Evolutionary conservation across 37 sponge, comb jelly and placozoan genomes (phyloP).

Genomic region (Agelas oroides): DNA sequence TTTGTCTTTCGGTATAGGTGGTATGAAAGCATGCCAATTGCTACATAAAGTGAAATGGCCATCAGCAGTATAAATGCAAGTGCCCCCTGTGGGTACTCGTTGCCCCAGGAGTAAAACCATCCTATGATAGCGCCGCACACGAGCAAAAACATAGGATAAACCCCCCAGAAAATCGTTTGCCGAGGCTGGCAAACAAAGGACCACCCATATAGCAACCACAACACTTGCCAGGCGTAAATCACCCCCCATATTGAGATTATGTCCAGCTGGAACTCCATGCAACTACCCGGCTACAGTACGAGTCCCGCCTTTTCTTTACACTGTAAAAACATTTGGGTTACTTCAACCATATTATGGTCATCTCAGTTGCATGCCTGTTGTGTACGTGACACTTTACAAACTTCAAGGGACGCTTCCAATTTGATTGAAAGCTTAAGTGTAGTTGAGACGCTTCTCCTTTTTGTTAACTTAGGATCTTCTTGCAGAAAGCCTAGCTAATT

Average conservation of each 20-base stretch:
- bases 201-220: conserved; percentile 64
- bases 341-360: too few relatives aligned
- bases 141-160: conserved; percentile 13
- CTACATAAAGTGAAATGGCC: not conserved
- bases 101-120: conserved; percentile 55
- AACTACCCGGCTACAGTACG: too few relatives aligned
- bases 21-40: not conserved
- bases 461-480: too few relatives aligned
- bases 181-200: conserved; percentile 15
- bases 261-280: too few relatives aligned
- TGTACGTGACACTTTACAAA: too few relatives aligned
- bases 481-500: too few relatives aligned
- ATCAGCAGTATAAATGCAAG: conserved; percentile 46
- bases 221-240: conserved; percentile 48
- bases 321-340: too few relatives aligned
- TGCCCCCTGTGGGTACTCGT: conserved; percentile 10
- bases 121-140: conserved; percentile 31
- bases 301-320: too few relatives aligned
- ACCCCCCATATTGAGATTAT: conserved; percentile 35
- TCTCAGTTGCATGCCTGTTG: too few relatives aligned
- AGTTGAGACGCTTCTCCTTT: too few relatives aligned
- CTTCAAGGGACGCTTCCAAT: too few relatives aligned
- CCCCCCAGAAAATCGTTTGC: conserved; percentile 4
- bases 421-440: too few relatives aligned
- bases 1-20: not conserved